Base-by-base conservation (phyloP, 2,888 invertebrate genomes). In the Beris chalybata region DNA sequence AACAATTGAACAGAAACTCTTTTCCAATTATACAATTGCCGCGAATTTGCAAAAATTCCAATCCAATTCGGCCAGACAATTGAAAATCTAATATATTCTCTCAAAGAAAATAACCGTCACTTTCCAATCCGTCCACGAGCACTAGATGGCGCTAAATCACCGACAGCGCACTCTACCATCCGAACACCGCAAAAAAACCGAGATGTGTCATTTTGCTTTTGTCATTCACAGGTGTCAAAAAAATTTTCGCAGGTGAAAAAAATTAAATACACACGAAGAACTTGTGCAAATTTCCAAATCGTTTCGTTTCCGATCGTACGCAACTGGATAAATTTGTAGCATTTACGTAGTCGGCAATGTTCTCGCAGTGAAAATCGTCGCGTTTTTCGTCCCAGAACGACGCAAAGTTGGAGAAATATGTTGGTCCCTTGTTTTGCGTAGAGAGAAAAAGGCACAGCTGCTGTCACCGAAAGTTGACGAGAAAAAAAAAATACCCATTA, bases 151-250 rank as follows among this genome's bases (percentile, higher is more conserved):
- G 3, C 22, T 22, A 22, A 22, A 22, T 1, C 22, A 22, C 22
- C 22, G 22, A 22, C 22, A 22, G 22, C 22, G 22, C 22, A 22
- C 22, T 38, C 56, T 45, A 29, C 57, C 57, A 57, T 45, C 44
- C 5, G n/a, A 22, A n/a, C 30, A 9, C 7, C 13, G 6, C 15
- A 7, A 57, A 38, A n/a, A 32, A 15, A 22, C 13, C 13, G 9
- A 11, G 32, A 56, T 56, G 56, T 57, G 57, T 57, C 57, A 57
- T 11, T 43, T 13, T 13, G n/a, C 44, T 57, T 57, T 57, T 57
- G 57, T 45, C 61, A 61, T 38, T 52, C 29, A 45, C 61, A 61
- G 61, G 61, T 61, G 61, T 61, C 61, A 61, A 47, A 29, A 32
- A 44, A 32, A 30, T 58, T 58, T 59, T 61, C 30, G 38, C 61